These are phyloP conservation scores for Hypsopygia costalis DNA, from an alignment of 2,888 invertebrate genomes.

Conservation along the genomic window DNA sequence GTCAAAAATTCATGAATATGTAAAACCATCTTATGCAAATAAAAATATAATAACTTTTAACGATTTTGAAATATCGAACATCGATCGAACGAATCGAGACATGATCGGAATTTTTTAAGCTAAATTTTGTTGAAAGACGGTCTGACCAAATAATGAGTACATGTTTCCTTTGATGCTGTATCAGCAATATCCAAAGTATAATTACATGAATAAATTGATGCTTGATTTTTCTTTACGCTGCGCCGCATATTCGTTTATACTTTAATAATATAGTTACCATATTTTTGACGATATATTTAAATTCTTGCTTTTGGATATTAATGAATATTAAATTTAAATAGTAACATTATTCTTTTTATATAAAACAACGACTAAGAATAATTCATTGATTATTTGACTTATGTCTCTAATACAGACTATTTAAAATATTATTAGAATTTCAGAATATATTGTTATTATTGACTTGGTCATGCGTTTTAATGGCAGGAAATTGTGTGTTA, in stretches of 20 bases:
- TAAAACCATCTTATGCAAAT: conserved; percentile 58
- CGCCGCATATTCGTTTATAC: background rate
- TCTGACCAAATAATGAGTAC: conserved; percentile 30
- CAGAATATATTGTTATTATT: too few relatives aligned
- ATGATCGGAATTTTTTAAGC: conserved; percentile 49
- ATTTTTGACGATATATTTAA: background rate
- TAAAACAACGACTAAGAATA: too few relatives aligned
- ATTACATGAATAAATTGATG: conserved; percentile 6
- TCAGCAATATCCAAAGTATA: conserved; percentile 7
- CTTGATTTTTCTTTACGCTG: background rate
- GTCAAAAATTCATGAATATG: conserved; percentile 13
- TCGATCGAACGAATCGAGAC: conserved; percentile 49
- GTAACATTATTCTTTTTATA: too few relatives aligned
- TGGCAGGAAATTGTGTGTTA: too few relatives aligned
- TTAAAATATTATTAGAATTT: too few relatives aligned
- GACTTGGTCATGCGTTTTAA: too few relatives aligned
- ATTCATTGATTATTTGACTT: too few relatives aligned
- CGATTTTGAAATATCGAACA: conserved; percentile 48
- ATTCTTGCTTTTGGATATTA: background rate
- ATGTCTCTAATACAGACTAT: too few relatives aligned
- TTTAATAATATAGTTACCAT: background rate
- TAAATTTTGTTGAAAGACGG: conserved; percentile 31
- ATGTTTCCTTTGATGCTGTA: conserved; percentile 7
- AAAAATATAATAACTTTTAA: conserved; percentile 43
- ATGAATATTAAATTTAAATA: too few relatives aligned